Conservation (phyloP, 2,113 vertebrate genomes). For the Plectropomus leopardus region DNA sequence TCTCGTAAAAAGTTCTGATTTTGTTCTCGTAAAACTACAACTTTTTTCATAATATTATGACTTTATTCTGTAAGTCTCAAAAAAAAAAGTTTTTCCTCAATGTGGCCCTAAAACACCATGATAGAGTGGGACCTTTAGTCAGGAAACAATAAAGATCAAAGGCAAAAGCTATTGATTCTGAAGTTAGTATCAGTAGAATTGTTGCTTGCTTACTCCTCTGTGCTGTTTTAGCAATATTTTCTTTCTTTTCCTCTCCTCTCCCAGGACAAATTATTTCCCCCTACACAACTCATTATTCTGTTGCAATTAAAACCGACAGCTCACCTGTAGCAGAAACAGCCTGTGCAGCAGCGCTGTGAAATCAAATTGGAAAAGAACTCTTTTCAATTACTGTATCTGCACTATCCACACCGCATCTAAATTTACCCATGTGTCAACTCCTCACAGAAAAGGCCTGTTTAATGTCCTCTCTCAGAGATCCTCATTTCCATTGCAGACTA, state of each 20-base stretch:
- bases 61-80: too few species aligned
- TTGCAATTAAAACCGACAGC: slow-evolving; percentile 20
- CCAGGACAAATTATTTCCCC: neutral
- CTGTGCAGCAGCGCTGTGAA: slow-evolving; percentile 17
- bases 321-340: slow-evolving; percentile 32
- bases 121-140: neutral
- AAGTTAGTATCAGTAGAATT: neutral
- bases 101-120: too few species aligned
- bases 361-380: slow-evolving; percentile 45
- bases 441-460: slow-evolving; percentile 10
- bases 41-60: too few species aligned
- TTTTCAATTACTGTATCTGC: slow-evolving; percentile 32
- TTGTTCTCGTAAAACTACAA: too few species aligned
- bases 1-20: too few species aligned
- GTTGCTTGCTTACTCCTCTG: neutral
- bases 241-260: neutral
- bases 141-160: neutral
- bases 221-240: neutral
- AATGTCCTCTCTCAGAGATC: slow-evolving; percentile 28
- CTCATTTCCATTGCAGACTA: slow-evolving; percentile 10
- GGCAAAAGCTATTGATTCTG: neutral
- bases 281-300: slow-evolving; percentile 21
- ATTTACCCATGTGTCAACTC: slow-evolving; percentile 17
- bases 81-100: too few species aligned
- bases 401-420: slow-evolving; percentile 21